Base-by-base conservation (phyloP, 2,888 invertebrate genomes). In the Idaea aversata region DNA sequence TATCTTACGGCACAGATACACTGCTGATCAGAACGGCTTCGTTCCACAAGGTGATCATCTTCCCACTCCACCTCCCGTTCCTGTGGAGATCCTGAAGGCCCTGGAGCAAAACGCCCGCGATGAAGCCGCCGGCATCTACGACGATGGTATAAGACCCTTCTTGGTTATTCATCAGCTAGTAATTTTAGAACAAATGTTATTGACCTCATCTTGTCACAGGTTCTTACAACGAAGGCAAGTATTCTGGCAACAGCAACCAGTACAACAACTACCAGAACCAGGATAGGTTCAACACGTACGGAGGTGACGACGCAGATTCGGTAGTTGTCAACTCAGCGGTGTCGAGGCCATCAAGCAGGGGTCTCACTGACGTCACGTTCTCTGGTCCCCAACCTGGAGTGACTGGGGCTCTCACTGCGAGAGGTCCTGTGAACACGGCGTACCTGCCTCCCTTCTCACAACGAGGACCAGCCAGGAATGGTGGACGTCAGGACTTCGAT, bases 21-120 rank as follows among this genome's bases (percentile, higher is more conserved):
- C 90, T 5, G 92, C 92, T 70, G 92, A 88, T 65, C 87, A 90
- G 76, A 91, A 93, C 60, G 92, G 92, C 15, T 92, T 91, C 75
- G 84, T 86, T 15, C 88, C 92, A 4, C 81, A 87, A 65, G 92
- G 92, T 2, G 90, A 89, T 57, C 91, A 92, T 67, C 76, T 93
- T 10, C 93, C 93, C 13, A 91, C 92, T 7, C 87, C 86, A 63
- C 93, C 89, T 5, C 91, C 91, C 0, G 75, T 92, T 2, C 93
- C 93, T 0, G 88, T 86, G 73, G 91, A 90, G 72, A 90, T 91
- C 68, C 75, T 90, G 68, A 85, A 80, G 70, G 88, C 91, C 66
- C 67, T 92, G 67, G 91, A 91, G 66, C 88, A 91, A 75, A 93
- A 92, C 67, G 91, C 90, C 0, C 84, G 88, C 4, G 92, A 92